Percentiles rank a stretch among this genome's conserved stretches.
Evolutionary conservation across 2,797 vertebrate species (phyloP).

Genomic region (Galago senegalensis): DNA sequence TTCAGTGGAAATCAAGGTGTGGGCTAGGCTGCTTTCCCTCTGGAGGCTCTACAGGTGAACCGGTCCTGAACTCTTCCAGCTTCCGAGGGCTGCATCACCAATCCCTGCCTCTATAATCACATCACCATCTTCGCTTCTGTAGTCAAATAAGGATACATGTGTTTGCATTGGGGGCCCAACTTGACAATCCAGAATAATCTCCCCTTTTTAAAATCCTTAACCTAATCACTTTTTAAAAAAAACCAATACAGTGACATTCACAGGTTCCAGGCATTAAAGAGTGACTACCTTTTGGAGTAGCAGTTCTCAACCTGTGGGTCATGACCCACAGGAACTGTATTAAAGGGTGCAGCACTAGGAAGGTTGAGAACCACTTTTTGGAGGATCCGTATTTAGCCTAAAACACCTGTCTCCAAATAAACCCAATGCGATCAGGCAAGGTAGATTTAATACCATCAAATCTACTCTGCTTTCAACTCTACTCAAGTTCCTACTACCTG

Average conservation of each 20-base stretch:
- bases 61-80: neutral
- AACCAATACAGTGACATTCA: neutral
- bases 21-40: neutral
- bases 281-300: neutral
- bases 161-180: neutral
- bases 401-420: slow-evolving; percentile 8
- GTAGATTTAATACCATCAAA: neutral
- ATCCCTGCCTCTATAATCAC: neutral
- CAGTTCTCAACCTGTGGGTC: too few species aligned
- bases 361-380: neutral
- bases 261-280: slow-evolving; percentile 8
- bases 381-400: neutral
- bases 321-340: too few species aligned
- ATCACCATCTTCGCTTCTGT: neutral
- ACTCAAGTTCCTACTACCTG: neutral
- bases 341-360: too few species aligned
- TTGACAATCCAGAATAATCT: slow-evolving; percentile 25
- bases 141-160: neutral
- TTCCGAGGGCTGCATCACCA: neutral
- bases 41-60: neutral
- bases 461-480: slow-evolving; percentile 12
- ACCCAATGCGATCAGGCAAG: neutral
- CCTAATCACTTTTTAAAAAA: neutral
- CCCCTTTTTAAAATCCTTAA: neutral
- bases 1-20: neutral